Evolutionary conservation across 1,140 invertebrate genomes (phyloP).

Genomic region (Trichogramma pretiosum): DNA sequence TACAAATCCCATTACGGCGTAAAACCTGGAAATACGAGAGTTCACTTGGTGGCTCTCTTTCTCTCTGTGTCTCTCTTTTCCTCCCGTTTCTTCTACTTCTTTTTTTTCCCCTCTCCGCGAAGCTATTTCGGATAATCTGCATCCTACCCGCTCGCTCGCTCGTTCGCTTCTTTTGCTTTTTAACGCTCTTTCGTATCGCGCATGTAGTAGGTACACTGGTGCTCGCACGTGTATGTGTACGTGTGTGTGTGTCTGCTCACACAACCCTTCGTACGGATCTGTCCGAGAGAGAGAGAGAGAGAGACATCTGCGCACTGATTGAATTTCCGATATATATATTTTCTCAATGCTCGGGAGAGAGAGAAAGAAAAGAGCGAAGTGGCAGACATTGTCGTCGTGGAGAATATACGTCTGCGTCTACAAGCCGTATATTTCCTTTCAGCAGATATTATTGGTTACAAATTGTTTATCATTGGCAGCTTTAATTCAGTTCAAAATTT

Average conservation of each 20-base stretch:
- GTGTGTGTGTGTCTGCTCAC: slow-evolving; percentile 14
- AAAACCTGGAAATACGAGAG: slow-evolving; percentile 39
- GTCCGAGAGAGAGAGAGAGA: slow-evolving; percentile 33
- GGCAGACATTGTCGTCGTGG: background rate
- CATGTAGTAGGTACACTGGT: background rate
- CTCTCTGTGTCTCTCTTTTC: slow-evolving; percentile 19
- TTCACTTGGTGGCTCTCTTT: slow-evolving; percentile 29
- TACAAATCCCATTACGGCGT: slow-evolving; percentile 48
- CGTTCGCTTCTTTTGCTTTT: slow-evolving; percentile 16
- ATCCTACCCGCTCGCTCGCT: slow-evolving; percentile 11
- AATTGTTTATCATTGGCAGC: no score
- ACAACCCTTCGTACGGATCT: slow-evolving; percentile 5
- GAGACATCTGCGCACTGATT: slow-evolving; percentile 48
- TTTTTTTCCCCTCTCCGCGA: no score
- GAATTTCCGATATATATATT: slow-evolving; percentile 45
- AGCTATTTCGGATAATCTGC: background rate
- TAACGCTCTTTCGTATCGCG: slow-evolving; percentile 7
- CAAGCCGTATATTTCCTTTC: no score
- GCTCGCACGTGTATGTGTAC: background rate
- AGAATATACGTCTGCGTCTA: no score
- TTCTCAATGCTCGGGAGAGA: slow-evolving; percentile 33
- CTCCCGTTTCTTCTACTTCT: no score
- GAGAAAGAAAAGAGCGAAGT: slow-evolving; percentile 25
- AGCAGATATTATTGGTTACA: no score
- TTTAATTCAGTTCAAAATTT: no score